Evolutionary conservation across 2,113 vertebrate genomes (phyloP).

Genomic region (Agelaius phoeniceus): DNA sequence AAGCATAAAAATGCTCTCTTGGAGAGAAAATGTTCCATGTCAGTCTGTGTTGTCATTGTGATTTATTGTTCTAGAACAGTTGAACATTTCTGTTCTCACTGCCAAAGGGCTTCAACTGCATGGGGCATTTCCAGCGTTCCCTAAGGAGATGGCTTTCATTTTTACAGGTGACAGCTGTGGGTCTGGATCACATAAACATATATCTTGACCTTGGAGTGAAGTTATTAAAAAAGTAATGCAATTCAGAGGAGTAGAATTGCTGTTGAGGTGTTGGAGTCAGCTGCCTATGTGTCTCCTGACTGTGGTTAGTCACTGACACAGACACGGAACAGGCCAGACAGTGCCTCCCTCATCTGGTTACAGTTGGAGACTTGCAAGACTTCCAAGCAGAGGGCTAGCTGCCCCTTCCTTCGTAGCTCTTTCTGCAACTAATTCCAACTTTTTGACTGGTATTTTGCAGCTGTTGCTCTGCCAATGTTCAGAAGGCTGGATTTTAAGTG

Average conservation of each 20-base stretch:
- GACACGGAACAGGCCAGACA: neutral
- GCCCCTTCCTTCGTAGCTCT: neutral
- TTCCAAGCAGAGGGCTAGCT: neutral
- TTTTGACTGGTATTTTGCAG: neutral
- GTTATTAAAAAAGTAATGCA: neutral
- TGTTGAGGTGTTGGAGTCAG: neutral
- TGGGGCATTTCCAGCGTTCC: neutral
- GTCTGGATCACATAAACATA: neutral
- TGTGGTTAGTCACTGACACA: neutral
- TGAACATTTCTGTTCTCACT: neutral
- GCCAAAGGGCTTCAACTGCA: neutral
- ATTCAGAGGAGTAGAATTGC: neutral
- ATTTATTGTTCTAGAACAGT: neutral
- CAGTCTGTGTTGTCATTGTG: neutral
- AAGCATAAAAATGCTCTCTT: neutral
- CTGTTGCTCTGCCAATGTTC: neutral
- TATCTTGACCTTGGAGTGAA: neutral
- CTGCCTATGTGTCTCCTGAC: neutral
- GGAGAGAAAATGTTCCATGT: neutral
- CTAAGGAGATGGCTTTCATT: neutral
- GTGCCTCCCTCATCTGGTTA: neutral
- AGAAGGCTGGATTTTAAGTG: neutral
- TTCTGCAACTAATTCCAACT: neutral
- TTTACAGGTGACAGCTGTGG: neutral
- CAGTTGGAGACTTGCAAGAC: neutral